Percentiles rank a stretch among this genome's conserved stretches.
Evolutionary conservation across 1,140 invertebrate genomes (phyloP).

Genomic region (Drosophila sp.): DNA sequence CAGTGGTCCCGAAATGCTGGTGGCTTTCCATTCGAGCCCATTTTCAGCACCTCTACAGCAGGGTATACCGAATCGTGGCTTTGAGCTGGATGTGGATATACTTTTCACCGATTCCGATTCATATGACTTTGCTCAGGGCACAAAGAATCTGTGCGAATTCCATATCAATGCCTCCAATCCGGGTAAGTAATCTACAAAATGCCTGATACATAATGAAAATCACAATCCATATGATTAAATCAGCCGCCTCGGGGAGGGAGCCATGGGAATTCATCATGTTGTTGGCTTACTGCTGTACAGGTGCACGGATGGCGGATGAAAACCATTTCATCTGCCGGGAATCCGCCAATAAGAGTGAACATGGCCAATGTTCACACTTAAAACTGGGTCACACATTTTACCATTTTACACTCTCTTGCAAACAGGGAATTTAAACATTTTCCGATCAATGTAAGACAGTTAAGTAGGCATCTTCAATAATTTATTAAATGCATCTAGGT

Average conservation of each 20-base stretch:
- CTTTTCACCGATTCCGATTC: slow-evolving; percentile 93
- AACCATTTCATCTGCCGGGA: slow-evolving; percentile 2
- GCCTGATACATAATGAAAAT: slow-evolving; percentile 14
- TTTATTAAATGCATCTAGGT: too few relatives aligned
- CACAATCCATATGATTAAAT: slow-evolving; percentile 34
- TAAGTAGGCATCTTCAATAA: too few relatives aligned
- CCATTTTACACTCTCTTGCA: not conserved
- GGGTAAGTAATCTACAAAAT: slow-evolving; percentile 65
- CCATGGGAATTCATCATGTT: too few relatives aligned
- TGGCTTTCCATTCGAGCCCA: slow-evolving; percentile 92
- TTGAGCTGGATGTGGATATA: slow-evolving; percentile 93
- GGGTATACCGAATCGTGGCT: slow-evolving; percentile 87
- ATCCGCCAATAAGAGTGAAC: slow-evolving; percentile 2
- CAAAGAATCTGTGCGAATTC: slow-evolving; percentile 87
- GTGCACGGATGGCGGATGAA: not conserved
- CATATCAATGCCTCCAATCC: slow-evolving; percentile 87
- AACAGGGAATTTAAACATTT: too few relatives aligned
- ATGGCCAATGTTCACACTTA: not conserved
- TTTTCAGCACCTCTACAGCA: slow-evolving; percentile 89
- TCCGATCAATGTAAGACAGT: too few relatives aligned
- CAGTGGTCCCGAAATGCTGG: slow-evolving; percentile 91
- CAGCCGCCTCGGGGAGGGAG: not conserved
- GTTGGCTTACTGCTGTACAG: not conserved
- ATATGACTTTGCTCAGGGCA: slow-evolving; percentile 87
- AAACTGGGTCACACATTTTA: slow-evolving; percentile 41